Evolutionary conservation across 2,113 vertebrate genomes (phyloP).

Genomic region (Mustelus asterias): DNA sequence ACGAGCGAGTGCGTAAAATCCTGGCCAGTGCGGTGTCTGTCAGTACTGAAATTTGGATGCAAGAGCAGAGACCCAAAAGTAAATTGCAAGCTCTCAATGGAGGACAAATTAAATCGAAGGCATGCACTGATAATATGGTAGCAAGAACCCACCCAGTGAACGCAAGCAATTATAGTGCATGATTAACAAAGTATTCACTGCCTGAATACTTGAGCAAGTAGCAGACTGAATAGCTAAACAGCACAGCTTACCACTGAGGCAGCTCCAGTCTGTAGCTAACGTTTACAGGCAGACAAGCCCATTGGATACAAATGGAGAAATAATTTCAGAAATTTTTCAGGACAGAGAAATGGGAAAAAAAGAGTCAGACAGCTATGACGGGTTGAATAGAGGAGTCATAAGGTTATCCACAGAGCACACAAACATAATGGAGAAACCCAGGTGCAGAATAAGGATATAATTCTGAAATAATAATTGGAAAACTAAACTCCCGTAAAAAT

Average conservation of each 20-base stretch:
- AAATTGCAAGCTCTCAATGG: too few species aligned
- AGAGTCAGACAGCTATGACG: background rate
- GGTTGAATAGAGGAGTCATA: background rate
- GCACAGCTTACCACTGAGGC: background rate
- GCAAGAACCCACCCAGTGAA: too few species aligned
- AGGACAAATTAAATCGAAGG: too few species aligned
- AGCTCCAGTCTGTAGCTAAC: background rate
- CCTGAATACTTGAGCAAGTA: background rate
- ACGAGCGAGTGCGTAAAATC: too few species aligned
- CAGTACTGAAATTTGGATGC: too few species aligned
- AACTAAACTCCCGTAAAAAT: background rate
- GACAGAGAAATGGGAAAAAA: background rate
- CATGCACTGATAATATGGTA: too few species aligned
- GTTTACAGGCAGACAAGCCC: background rate
- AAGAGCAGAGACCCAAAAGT: too few species aligned
- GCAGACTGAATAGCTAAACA: background rate
- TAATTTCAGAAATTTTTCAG: background rate
- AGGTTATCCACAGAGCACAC: background rate
- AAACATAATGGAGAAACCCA: background rate
- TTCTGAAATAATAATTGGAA: background rate
- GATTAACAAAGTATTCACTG: too few species aligned
- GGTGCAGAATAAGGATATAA: background rate
- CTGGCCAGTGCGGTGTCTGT: too few species aligned
- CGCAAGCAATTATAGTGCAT: too few species aligned
- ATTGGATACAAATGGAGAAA: background rate